Evolutionary conservation across 2,113 vertebrate genomes (phyloP).

Genomic region (Pycnonotus jocosus): DNA sequence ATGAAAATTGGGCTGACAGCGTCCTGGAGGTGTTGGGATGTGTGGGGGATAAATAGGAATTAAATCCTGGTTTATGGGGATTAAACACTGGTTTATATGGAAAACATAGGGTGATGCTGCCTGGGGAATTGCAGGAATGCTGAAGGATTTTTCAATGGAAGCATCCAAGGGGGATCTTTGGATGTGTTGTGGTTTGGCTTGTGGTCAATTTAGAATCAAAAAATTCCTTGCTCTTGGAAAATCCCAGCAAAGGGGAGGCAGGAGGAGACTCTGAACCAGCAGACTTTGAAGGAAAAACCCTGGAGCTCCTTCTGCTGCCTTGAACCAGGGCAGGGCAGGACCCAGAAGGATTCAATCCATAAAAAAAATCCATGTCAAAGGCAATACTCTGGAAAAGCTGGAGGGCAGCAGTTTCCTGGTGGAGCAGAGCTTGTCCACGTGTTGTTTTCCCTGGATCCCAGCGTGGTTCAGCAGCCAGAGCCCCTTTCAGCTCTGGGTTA

Average conservation of each 20-base stretch:
- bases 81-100: neutral
- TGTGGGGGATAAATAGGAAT: neutral
- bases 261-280: neutral
- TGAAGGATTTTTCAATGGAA: neutral
- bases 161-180: fast-evolving
- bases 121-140: neutral
- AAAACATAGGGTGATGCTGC: neutral
- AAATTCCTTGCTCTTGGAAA: neutral
- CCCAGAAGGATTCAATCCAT: too few relatives aligned
- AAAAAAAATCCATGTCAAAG: neutral
- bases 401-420: neutral
- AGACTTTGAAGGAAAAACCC: neutral
- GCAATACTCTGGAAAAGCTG: neutral
- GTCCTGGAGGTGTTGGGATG: neutral
- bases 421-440: fast-evolving
- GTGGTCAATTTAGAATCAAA: neutral
- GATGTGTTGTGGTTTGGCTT: neutral
- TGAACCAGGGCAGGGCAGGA: neutral
- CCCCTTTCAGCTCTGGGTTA: neutral
- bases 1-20: neutral
- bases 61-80: neutral
- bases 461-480: neutral
- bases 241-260: neutral
- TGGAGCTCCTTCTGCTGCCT: neutral
- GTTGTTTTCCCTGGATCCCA: neutral